Evolutionary conservation across 2,888 invertebrate species (phyloP).

Genomic region (Eupelmus urozonus): DNA sequence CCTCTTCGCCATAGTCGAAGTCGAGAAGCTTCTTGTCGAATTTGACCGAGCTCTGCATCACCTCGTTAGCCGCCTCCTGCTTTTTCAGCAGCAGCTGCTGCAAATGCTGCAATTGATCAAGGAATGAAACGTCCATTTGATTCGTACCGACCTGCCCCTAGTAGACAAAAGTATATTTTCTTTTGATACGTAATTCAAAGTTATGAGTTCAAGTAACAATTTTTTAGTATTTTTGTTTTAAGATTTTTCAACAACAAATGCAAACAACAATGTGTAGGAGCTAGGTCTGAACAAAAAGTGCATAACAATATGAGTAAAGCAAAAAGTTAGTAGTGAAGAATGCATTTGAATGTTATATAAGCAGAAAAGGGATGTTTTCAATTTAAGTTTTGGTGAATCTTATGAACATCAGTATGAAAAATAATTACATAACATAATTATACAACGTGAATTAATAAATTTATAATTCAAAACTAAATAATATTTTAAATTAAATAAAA

Average conservation of each 20-base stretch:
- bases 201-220: not conserved
- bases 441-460: too few relatives aligned
- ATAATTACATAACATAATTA: too few relatives aligned
- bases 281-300: slow-evolving; percentile 41
- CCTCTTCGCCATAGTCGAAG: slow-evolving; percentile 95
- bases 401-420: too few relatives aligned
- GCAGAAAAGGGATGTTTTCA: slow-evolving; percentile 7
- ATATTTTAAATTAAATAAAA: too few relatives aligned
- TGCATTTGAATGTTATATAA: not conserved
- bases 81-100: slow-evolving; percentile 81
- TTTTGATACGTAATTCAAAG: slow-evolving; percentile 42
- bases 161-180: slow-evolving; percentile 59
- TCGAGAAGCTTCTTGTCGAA: slow-evolving; percentile 92
- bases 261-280: slow-evolving; percentile 46
- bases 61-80: slow-evolving; percentile 74
- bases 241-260: not conserved
- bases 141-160: slow-evolving; percentile 72
- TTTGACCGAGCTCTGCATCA: slow-evolving; percentile 80
- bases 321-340: too few relatives aligned
- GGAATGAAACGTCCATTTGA: slow-evolving; percentile 74
- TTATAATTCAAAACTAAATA: too few relatives aligned
- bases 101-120: slow-evolving; percentile 82
- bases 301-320: too few relatives aligned
- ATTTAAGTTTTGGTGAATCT: too few relatives aligned
- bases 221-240: slow-evolving; percentile 25